Base-by-base conservation (phyloP, 2,797 vertebrate genomes). In the Nannoperca obscura region DNA sequence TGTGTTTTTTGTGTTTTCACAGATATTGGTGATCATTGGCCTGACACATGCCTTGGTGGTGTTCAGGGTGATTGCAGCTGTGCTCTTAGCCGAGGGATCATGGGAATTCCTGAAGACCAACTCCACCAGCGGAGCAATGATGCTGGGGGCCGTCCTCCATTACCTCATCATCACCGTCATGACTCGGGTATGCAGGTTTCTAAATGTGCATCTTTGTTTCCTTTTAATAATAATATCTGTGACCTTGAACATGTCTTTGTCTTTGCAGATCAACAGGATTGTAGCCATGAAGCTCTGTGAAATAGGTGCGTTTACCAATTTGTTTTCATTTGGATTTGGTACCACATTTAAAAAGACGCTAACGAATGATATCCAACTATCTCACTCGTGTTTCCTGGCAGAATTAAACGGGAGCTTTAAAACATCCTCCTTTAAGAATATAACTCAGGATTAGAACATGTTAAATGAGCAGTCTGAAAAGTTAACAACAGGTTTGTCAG, bases 1-100 rank as follows among this genome's bases (percentile, higher is more conserved):
- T 1, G 24, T 27, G 24, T 87, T 65, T 71, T 40, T 40, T 71
- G n/a, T 70, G 8, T 88, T 78, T 74, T 38, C 22, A 0, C 90
- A 99, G 98, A 95, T 99, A 52, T 67, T 92, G 73, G 44, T 98
- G 84, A 94, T 98, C 81, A 96, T 99, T 0, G 97, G 97, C 64
- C 92, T 99, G 24, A 95, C 97, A 0, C 96, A 97, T 0, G 91
- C 88, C 0, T 91, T 99, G 36, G 97, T 99, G 86, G 92, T 99
- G 62, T 97, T 97, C 94, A 95, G 98, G 0, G 97, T 97, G 40
- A 66, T 98, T 2, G 93, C 93, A 0, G 93, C 92, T 0, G 96
- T 96, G 0, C 7, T 94, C 71, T 86, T 99, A 78, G 91, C 89
- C 36, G 91, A 94, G 42, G 92, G 90, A 4, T 0, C 65, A 2